A percentile compares a stretch with the other conserved stretches of the same genome.
phyloP scores from a whole-genome alignment of 2,113 vertebrate genomes.

The Sander lucioperca region DNA sequence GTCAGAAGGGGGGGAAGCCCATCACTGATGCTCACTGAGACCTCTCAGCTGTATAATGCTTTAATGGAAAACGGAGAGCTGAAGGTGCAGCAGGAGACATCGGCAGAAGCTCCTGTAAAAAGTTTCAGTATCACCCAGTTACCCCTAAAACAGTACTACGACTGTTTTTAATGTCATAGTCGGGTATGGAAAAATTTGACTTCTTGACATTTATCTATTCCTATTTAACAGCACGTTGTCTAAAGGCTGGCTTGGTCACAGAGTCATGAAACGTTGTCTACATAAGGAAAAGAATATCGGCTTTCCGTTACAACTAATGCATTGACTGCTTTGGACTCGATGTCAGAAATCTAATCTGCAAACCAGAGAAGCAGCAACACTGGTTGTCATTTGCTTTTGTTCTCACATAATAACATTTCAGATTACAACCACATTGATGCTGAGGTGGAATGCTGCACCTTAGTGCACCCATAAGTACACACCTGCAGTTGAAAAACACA shows the following conservation, averaged over 20 bases:
- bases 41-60: slow-evolving; percentile 29
- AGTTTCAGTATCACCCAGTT: not conserved
- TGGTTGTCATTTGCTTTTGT: slow-evolving; percentile 19
- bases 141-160: not conserved
- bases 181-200: not conserved
- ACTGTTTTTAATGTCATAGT: not conserved
- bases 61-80: slow-evolving; percentile 52
- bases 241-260: not conserved
- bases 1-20: slow-evolving; percentile 34
- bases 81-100: slow-evolving; percentile 19
- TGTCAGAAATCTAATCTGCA: slow-evolving; percentile 13
- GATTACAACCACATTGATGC: slow-evolving; percentile 28
- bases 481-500: not conserved
- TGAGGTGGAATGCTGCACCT: slow-evolving; percentile 19
- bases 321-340: not conserved
- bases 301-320: slow-evolving; percentile 21
- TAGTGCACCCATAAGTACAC: not conserved
- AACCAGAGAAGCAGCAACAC: not conserved
- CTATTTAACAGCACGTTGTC: not conserved
- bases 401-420: slow-evolving; percentile 42
- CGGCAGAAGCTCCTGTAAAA: slow-evolving; percentile 1
- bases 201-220: not conserved
- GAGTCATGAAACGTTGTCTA: not conserved
- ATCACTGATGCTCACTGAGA: slow-evolving; percentile 37
- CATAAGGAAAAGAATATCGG: not conserved